Conservation (phyloP, 2,797 vertebrate species). For the Parotocinclus haroldoi region DNA sequence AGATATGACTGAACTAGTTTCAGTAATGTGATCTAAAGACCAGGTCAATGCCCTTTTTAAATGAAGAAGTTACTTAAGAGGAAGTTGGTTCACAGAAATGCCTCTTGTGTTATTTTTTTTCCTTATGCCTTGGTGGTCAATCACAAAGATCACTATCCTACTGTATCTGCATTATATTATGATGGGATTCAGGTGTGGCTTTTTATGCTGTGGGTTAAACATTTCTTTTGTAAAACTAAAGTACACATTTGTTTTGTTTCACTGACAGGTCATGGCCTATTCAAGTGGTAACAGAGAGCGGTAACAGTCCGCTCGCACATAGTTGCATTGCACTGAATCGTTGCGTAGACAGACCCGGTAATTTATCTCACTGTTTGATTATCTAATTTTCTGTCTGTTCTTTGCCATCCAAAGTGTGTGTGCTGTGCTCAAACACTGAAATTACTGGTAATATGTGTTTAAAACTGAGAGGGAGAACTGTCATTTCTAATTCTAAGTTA, state of each 20-base stretch:
- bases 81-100: conserved; percentile 2
- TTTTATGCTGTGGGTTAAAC: conserved; percentile 7
- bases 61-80: conserved; percentile 11
- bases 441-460: not conserved
- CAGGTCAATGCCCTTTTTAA: conserved; percentile 14
- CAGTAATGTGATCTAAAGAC: not conserved
- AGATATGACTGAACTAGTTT: not conserved
- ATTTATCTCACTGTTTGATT: conserved; percentile 17
- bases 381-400: conserved; percentile 5
- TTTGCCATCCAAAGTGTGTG: not conserved
- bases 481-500: conserved; percentile 8
- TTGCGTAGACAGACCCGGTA: conserved; percentile 15
- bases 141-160: conserved; percentile 5
- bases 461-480: conserved; percentile 7
- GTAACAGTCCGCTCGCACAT: not conserved
- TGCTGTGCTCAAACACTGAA: not conserved
- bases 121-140: conserved; percentile 1
- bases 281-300: conserved; percentile 36
- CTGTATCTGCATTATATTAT: conserved; percentile 2
- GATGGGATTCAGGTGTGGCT: conserved; percentile 8
- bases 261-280: conserved; percentile 45
- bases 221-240: conserved; percentile 1
- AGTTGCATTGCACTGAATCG: conserved; percentile 47
- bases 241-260: conserved; percentile 9
- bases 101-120: not conserved